Base-by-base conservation (phyloP, 2,797 vertebrate species). In the Phylloscopus collybita region DNA sequence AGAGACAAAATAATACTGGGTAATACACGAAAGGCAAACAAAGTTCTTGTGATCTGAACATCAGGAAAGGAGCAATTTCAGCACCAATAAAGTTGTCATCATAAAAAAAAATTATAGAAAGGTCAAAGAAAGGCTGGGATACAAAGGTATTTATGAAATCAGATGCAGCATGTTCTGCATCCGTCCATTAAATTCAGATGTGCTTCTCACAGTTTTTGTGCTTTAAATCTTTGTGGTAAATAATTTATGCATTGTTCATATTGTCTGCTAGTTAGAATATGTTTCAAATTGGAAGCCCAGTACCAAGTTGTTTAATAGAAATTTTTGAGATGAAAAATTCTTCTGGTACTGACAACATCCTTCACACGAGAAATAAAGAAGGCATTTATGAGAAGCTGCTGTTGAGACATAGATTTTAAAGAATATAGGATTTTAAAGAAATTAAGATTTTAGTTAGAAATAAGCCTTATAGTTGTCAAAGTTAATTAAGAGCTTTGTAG, bases 31-130 rank as follows among this genome's bases (percentile, higher is more conserved):
- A 86, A 90, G 44, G 30, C 36, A 82, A 88, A 90, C 50, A 79
- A 86, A 65, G 66, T 88, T 95, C 53, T 69, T 90, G 66, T 54
- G 66, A 86, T 92, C 62, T 75, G 69, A 69, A 90, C 88, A 49
- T 65, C 47, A 59, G 50, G 62, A 91, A 72, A 88, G 72, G 80
- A 91, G 73, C 73, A 83, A 86, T 92, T 95, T 72, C 50, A 84
- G 40, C 47, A 62, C 62, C 66, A 84, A 75, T 81, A 62, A 84
- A 86, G 34, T 57, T 92, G 82, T 83, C 91, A 74, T 40, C 54
- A 51, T 81, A 61, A 69, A 86, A 90, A 11, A 30, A 23, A 81
- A 90, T 93, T 49, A 54, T 40, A 51, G 51, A 65, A 88, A 91
- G 70, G 42, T 30, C 40, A 79, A 91, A 95, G 53, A 89, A 75